A percentile compares a stretch with the other conserved stretches of the same genome.
Evolutionary conservation across 2,888 invertebrate genomes (phyloP).

Genomic region (Acanthoscelides obtectus): DNA sequence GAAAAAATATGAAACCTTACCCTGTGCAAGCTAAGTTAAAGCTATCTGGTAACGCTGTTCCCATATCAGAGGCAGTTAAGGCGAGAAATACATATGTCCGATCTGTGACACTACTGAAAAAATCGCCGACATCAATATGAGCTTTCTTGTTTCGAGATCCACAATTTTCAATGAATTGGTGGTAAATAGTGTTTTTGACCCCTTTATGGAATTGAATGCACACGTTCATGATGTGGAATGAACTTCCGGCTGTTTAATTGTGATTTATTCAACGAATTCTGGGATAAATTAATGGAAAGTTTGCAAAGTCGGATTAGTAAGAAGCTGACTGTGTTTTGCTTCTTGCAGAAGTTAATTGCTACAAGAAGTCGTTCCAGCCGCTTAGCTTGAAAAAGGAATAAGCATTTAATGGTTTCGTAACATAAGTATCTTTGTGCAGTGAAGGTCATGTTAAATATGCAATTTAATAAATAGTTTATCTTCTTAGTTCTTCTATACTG

Average conservation of each 20-base stretch:
- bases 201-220: neutral
- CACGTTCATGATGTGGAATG: neutral
- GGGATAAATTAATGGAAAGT: neutral
- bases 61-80: no score
- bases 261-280: neutral
- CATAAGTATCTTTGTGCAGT: neutral
- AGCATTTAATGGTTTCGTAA: neutral
- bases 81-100: no score
- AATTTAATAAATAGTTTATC: no score
- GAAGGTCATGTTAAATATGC: no score
- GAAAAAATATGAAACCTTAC: no score
- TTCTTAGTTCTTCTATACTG: no score
- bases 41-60: no score
- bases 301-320: neutral
- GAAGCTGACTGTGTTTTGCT: neutral
- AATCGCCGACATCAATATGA: no score
- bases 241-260: neutral
- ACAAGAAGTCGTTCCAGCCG: neutral
- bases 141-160: no score
- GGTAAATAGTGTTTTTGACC: neutral
- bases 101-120: no score
- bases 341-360: neutral
- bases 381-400: neutral
- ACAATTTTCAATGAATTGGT: no score
- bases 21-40: no score